Percentiles rank a stretch among this genome's conserved stretches.
These are phyloP conservation scores for Phacellophora camtschatica DNA, from an alignment of 30 jellyfish, hydroid and myxozoan genomes.

Conservation along the genomic window DNA sequence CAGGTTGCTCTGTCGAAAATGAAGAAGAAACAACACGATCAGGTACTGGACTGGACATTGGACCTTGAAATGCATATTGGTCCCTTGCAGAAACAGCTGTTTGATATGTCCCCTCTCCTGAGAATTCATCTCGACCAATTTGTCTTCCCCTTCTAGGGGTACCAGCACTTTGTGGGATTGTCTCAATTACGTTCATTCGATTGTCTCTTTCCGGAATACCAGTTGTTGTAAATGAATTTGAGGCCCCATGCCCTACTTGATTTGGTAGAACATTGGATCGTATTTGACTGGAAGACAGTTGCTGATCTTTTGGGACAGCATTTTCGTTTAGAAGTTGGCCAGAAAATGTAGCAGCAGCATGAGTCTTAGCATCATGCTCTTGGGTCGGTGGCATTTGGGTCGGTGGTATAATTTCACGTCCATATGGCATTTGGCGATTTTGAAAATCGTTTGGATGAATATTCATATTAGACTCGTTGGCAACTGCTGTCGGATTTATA, in stretches of 20 bases:
- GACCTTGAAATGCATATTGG: slow-evolving; percentile 63
- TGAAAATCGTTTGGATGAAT: neutral
- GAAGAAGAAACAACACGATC: neutral
- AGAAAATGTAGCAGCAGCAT: neutral
- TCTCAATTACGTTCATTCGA: neutral
- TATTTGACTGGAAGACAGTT: neutral
- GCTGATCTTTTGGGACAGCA: neutral
- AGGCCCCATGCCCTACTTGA: neutral
- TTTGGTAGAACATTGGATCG: neutral
- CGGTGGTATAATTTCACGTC: neutral
- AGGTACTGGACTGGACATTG: slow-evolving; percentile 55
- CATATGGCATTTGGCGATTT: neutral
- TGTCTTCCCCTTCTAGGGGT: neutral
- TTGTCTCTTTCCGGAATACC: neutral
- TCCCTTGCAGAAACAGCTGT: neutral
- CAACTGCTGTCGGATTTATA: neutral
- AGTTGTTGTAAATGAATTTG: neutral
- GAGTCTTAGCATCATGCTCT: neutral
- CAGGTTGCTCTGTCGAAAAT: neutral
- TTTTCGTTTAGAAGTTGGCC: too few species aligned
- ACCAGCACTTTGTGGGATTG: neutral
- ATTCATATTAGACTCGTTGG: neutral
- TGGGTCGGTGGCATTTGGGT: neutral
- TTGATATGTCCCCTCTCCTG: neutral
- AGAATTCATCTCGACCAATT: neutral